Conservation (phyloP, 2,113 vertebrate species). For the Sylvia atricapilla region DNA sequence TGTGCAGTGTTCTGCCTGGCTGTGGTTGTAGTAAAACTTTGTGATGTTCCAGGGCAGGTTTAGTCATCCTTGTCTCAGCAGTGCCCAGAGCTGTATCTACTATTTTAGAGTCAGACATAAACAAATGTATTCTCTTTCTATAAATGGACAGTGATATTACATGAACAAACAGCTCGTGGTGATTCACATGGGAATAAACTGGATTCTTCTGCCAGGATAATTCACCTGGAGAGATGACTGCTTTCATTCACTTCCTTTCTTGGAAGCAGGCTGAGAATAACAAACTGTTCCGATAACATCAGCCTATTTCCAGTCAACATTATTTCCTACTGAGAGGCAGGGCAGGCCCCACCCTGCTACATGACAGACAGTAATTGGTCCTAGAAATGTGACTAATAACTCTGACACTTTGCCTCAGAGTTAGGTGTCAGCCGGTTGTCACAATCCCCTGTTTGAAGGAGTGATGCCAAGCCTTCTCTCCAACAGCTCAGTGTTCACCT, state of each 20-base stretch:
- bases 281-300: constrained; percentile 40
- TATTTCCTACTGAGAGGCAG: neutral
- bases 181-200: constrained; percentile 42
- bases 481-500: neutral
- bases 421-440: neutral
- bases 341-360: neutral
- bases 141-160: constrained; percentile 7
- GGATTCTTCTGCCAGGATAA: constrained; percentile 25
- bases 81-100: neutral
- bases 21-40: neutral
- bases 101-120: constrained; percentile 22
- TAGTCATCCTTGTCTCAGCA: neutral
- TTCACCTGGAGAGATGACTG: constrained; percentile 29
- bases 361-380: neutral
- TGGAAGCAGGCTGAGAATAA: constrained; percentile 25
- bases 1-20: neutral
- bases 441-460: neutral
- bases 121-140: neutral
- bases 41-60: neutral
- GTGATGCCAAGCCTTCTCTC: neutral
- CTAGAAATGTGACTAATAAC: neutral
- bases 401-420: neutral
- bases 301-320: constrained; percentile 19
- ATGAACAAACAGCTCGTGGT: neutral
- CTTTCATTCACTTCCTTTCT: constrained; percentile 43